Conservation (phyloP, 2,113 vertebrate species). For the Silurus glanis region DNA sequence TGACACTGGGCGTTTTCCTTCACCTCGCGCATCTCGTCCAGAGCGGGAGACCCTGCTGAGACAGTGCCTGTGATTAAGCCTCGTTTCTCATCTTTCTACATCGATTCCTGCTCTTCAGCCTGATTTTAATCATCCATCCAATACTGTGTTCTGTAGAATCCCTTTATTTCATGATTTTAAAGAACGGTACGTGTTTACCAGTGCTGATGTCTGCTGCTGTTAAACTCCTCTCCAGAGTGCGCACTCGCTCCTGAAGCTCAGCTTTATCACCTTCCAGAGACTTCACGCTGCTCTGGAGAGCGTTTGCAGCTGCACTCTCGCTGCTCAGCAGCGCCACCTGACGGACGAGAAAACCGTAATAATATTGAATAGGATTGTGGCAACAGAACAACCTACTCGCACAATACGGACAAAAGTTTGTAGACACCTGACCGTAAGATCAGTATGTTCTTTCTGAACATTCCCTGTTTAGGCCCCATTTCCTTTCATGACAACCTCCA, state of each 20-base stretch:
- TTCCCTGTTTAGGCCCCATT: too few relatives aligned
- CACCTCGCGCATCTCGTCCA: slow-evolving; percentile 78
- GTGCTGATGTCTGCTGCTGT: slow-evolving; percentile 59
- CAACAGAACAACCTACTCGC: too few relatives aligned
- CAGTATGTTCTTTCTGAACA: too few relatives aligned
- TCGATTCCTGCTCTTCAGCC: neutral
- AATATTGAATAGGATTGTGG: too few relatives aligned
- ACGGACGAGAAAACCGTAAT: too few relatives aligned
- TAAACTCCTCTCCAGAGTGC: slow-evolving; percentile 82
- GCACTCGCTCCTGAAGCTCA: slow-evolving; percentile 82
- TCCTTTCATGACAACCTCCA: too few relatives aligned
- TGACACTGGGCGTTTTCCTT: slow-evolving; percentile 82
- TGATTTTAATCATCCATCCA: too few relatives aligned
- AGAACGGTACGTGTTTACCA: slow-evolving; percentile 46
- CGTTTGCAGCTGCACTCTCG: slow-evolving; percentile 80
- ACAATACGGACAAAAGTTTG: too few relatives aligned
- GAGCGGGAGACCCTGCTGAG: slow-evolving; percentile 74
- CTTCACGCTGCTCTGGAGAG: slow-evolving; percentile 79
- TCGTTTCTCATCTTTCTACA: neutral
- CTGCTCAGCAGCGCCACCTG: slow-evolving; percentile 80
- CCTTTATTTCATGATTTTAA: neutral
- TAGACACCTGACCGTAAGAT: too few relatives aligned
- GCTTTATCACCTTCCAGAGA: slow-evolving; percentile 84
- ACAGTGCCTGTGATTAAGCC: neutral
- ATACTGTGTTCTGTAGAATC: neutral